Conservation (phyloP, 2,888 invertebrate species). For the Galeopsomyia nigrocyanea region DNA sequence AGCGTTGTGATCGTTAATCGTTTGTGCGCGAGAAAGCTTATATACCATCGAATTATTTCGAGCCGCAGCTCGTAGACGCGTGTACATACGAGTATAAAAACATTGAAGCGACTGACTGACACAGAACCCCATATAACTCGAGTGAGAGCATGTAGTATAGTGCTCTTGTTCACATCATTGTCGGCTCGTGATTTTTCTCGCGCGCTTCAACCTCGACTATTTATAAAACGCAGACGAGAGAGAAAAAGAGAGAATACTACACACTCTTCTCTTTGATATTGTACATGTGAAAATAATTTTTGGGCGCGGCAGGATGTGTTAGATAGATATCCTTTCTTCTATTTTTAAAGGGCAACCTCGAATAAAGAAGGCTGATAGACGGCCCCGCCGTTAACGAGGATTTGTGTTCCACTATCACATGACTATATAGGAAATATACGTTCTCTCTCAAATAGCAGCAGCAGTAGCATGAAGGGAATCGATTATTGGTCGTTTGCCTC, state of each 20-base stretch:
- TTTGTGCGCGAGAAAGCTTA: too few relatives aligned
- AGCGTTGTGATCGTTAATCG: too few relatives aligned
- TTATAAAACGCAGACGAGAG: too few relatives aligned
- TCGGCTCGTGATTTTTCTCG: constrained; percentile 16
- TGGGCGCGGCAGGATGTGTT: constrained; percentile 20
- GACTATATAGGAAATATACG: not conserved
- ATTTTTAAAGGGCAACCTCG: constrained; percentile 30
- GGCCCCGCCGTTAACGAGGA: not conserved
- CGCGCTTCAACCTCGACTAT: not conserved
- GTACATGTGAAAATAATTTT: not conserved
- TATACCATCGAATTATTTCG: constrained; percentile 1
- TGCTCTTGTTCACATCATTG: constrained; percentile 33
- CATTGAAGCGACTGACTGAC: constrained; percentile 14
- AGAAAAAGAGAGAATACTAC: too few relatives aligned
- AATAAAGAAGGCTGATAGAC: not conserved
- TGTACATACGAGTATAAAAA: too few relatives aligned
- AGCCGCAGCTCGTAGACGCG: not conserved
- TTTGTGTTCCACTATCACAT: constrained; percentile 8
- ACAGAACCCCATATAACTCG: constrained; percentile 35
- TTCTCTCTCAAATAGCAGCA: too few relatives aligned
- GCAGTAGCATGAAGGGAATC: too few relatives aligned
- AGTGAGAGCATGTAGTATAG: not conserved
- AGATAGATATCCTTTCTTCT: constrained; percentile 15
- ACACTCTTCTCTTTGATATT: too few relatives aligned
- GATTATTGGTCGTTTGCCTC: too few relatives aligned